phyloP scores from a whole-genome alignment of 2,888 invertebrate species.

The Xylophagus ater region DNA sequence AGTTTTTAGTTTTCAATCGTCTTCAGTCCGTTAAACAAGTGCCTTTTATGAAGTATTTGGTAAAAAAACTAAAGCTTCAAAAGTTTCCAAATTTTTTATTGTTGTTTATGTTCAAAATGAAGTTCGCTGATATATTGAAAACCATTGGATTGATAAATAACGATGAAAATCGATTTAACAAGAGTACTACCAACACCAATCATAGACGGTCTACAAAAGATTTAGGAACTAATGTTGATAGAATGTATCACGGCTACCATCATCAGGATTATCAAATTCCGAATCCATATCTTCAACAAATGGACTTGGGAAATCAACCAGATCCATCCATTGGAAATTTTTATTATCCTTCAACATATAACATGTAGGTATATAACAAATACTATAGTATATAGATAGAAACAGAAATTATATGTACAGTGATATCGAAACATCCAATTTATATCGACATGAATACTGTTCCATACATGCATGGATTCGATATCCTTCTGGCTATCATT shows the following conservation, averaged over 20 bases:
- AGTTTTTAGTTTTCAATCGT: background rate
- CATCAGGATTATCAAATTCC: slow-evolving; percentile 9
- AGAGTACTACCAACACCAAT: background rate
- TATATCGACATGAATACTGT: background rate
- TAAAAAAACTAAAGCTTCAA: background rate
- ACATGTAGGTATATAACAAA: slow-evolving; percentile 11
- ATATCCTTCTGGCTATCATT: too few relatives aligned
- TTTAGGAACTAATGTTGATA: slow-evolving; percentile 8
- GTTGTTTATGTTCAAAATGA: slow-evolving; percentile 5
- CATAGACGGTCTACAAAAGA: background rate
- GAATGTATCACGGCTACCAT: slow-evolving; percentile 12
- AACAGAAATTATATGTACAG: background rate
- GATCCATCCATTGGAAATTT: slow-evolving; percentile 8
- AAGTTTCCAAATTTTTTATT: background rate
- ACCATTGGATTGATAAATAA: slow-evolving; percentile 11
- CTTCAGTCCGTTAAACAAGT: slow-evolving; percentile 5
- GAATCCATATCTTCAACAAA: slow-evolving; percentile 4
- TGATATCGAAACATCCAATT: background rate
- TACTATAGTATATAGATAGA: too few relatives aligned
- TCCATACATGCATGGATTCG: background rate
- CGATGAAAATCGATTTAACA: background rate
- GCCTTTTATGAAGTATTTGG: slow-evolving; percentile 3
- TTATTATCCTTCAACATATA: slow-evolving; percentile 12
- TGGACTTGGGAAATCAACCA: slow-evolving; percentile 9
- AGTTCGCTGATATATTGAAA: slow-evolving; percentile 12